Evolutionary conservation across 2,113 vertebrate genomes (phyloP).

Genomic region (Pungitius pungitius): DNA sequence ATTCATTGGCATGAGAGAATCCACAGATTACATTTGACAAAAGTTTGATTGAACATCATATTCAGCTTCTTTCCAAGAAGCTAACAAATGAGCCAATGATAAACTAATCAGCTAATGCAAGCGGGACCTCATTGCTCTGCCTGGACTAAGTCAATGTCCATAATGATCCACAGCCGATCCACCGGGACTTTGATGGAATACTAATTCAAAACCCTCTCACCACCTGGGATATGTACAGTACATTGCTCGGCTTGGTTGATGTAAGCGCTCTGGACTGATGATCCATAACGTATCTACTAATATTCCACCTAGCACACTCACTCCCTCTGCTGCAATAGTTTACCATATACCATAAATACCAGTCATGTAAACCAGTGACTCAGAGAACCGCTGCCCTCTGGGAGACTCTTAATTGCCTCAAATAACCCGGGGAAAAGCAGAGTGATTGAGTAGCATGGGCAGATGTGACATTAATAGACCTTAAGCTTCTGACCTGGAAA

Average conservation of each 20-base stretch:
- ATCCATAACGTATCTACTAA: neutral
- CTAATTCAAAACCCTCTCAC: conserved; percentile 3
- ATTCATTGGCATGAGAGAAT: conserved; percentile 10
- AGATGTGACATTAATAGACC: conserved; percentile 45
- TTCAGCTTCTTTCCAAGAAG: conserved; percentile 14
- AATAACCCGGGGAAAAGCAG: conserved; percentile 51
- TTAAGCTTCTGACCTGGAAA: conserved; percentile 60
- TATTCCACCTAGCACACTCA: neutral
- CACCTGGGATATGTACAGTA: neutral
- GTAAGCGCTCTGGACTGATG: neutral
- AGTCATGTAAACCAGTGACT: conserved; percentile 51
- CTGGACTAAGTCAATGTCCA: neutral
- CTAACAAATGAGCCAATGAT: conserved; percentile 8
- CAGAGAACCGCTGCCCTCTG: conserved; percentile 44
- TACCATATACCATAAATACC: conserved; percentile 28
- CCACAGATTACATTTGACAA: conserved; percentile 2
- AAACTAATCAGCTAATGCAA: conserved; percentile 10
- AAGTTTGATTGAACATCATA: conserved; percentile 26
- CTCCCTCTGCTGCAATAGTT: neutral
- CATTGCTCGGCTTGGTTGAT: neutral
- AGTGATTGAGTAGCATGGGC: conserved; percentile 26
- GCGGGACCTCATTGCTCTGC: neutral
- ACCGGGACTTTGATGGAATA: neutral
- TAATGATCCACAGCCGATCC: neutral
- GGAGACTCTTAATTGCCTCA: conserved; percentile 43